Evolutionary conservation across 2,888 invertebrate species (phyloP).

Genomic region (Rhagium mordax): DNA sequence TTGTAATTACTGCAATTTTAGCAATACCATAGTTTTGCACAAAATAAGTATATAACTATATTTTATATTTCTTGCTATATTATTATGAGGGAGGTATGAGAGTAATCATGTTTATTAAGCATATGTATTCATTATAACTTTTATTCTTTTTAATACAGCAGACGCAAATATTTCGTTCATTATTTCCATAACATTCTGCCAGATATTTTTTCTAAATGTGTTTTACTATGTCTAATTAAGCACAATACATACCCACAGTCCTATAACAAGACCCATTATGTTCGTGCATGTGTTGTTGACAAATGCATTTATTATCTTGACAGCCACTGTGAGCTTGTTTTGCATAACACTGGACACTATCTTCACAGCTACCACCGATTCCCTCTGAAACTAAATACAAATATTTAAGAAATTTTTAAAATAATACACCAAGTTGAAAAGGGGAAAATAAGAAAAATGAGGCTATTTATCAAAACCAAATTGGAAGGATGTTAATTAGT

Average conservation of each 20-base stretch:
- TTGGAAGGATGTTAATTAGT: slow-evolving; percentile 1
- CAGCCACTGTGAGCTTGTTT: slow-evolving; percentile 55
- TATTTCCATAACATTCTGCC: not conserved
- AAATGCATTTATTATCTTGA: slow-evolving; percentile 57
- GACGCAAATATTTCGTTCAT: too few species aligned
- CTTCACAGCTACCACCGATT: slow-evolving; percentile 57
- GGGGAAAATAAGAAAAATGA: not conserved
- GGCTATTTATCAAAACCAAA: not conserved
- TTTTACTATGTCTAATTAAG: not conserved
- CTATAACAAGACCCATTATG: slow-evolving; percentile 53
- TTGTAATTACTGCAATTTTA: too few species aligned
- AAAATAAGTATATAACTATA: too few species aligned
- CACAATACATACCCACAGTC: slow-evolving; percentile 54
- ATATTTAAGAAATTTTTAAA: not conserved
- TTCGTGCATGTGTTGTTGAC: slow-evolving; percentile 56
- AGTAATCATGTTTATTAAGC: too few species aligned
- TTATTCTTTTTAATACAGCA: too few species aligned
- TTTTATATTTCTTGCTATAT: too few species aligned
- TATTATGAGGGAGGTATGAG: too few species aligned
- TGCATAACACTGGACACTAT: slow-evolving; percentile 58
- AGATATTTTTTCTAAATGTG: not conserved
- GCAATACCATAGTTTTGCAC: too few species aligned
- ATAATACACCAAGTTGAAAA: not conserved
- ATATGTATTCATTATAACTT: too few species aligned
- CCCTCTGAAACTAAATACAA: slow-evolving; percentile 55